Percentiles rank a stretch among this genome's conserved stretches.
Conservation (phyloP, 2,797 vertebrate species). For the Coluber constrictor region DNA sequence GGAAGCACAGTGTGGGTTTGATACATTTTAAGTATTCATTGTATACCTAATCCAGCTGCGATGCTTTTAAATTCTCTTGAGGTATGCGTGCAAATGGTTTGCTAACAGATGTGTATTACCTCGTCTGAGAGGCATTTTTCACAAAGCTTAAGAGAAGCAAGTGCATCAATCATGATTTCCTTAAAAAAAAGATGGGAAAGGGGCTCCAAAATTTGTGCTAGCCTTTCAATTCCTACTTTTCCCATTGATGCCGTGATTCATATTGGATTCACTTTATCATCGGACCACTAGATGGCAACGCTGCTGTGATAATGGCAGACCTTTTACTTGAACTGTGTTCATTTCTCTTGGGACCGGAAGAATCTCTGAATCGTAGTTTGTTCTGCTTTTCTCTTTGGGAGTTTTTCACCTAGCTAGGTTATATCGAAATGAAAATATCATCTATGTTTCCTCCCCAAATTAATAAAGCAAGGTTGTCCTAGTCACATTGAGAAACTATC, state of each 20-base stretch:
- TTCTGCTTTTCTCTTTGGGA: neutral
- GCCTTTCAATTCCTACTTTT: neutral
- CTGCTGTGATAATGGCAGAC: neutral
- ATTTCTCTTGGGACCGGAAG: neutral
- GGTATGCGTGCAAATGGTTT: neutral
- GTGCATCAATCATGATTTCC: neutral
- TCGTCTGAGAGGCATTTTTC: neutral
- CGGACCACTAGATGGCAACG: slow-evolving; percentile 58
- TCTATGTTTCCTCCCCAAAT: neutral
- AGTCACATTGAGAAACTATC: neutral
- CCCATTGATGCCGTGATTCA: rapidly evolving
- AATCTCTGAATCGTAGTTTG: neutral
- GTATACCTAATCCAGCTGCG: neutral
- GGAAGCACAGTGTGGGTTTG: neutral
- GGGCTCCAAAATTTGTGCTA: neutral
- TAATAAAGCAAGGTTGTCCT: neutral
- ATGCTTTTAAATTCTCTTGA: neutral
- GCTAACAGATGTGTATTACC: neutral
- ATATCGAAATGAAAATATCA: neutral
- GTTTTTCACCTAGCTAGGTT: neutral
- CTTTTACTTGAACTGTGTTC: neutral
- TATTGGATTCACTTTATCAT: neutral
- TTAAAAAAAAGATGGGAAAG: neutral
- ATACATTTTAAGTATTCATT: neutral
- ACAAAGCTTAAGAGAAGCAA: neutral